Conservation (phyloP, 1,140 invertebrate genomes). For the Lerema accius region DNA sequence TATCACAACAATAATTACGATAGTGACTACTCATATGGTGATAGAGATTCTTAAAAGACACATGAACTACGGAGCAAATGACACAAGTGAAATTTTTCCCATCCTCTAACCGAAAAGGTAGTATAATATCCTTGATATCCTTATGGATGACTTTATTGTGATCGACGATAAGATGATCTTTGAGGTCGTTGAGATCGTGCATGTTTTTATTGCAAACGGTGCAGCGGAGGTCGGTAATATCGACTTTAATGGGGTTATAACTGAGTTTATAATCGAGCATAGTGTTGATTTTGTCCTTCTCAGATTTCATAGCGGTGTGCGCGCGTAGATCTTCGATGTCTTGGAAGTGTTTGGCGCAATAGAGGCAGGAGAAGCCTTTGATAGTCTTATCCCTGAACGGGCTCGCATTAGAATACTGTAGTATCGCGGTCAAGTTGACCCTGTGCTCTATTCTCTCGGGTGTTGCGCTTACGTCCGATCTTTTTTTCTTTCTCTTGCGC, state of each 20-base stretch:
- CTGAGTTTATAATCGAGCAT: slow-evolving; percentile 77
- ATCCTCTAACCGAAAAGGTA: slow-evolving; percentile 68
- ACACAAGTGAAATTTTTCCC: slow-evolving; percentile 70
- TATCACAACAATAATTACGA: slow-evolving; percentile 74
- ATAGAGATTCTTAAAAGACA: slow-evolving; percentile 75
- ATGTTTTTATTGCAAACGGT: slow-evolving; percentile 59
- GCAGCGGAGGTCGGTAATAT: slow-evolving; percentile 68
- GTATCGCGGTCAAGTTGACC: slow-evolving; percentile 72
- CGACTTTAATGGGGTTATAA: slow-evolving; percentile 75
- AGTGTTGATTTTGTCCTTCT: slow-evolving; percentile 72
- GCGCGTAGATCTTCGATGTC: slow-evolving; percentile 60
- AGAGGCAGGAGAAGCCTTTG: slow-evolving; percentile 73
- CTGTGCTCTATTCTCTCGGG: slow-evolving; percentile 76
- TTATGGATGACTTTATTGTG: slow-evolving; percentile 69
- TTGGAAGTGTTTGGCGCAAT: slow-evolving; percentile 68
- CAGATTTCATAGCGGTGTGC: slow-evolving; percentile 61
- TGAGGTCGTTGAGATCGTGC: slow-evolving; percentile 65
- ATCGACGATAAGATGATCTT: slow-evolving; percentile 54
- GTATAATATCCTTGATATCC: slow-evolving; percentile 73
- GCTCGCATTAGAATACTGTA: slow-evolving; percentile 74
- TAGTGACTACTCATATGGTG: slow-evolving; percentile 79
- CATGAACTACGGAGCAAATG: slow-evolving; percentile 67
- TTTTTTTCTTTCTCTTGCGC: slow-evolving; percentile 71
- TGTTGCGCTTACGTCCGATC: slow-evolving; percentile 67
- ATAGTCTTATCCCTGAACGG: slow-evolving; percentile 74